phyloP scores from a whole-genome alignment of 64 coral and sea anemone species.

The Pocillopora damicornis region DNA sequence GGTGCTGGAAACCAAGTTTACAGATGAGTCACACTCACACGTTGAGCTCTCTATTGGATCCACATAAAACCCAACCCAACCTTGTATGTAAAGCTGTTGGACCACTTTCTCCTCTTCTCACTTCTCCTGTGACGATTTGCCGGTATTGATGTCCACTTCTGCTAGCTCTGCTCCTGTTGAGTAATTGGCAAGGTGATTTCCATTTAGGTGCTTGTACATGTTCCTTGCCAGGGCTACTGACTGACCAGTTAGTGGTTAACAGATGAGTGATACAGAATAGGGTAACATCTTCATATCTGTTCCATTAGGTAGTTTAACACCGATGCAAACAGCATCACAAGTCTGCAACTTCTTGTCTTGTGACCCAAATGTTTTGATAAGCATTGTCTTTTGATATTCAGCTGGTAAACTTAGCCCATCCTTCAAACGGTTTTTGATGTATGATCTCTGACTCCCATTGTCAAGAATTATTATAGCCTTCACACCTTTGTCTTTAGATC shows the following conservation, averaged over 20 bases:
- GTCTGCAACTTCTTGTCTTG: background rate
- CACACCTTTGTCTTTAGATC: no score
- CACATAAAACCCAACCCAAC: slow-evolving; percentile 21
- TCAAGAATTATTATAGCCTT: no score
- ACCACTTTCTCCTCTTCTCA: background rate
- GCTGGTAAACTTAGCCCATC: no score
- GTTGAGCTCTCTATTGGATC: slow-evolving; percentile 10
- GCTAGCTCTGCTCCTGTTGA: background rate
- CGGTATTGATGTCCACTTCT: slow-evolving; percentile 10
- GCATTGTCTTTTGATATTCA: no score
- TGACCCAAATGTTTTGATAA: slow-evolving; percentile 38
- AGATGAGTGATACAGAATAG: no score
- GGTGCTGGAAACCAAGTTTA: slow-evolving; percentile 30
- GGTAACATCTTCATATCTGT: background rate
- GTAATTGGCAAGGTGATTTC: background rate
- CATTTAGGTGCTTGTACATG: background rate
- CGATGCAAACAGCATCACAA: background rate
- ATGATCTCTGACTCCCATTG: no score
- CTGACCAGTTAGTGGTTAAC: background rate
- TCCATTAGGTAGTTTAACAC: no score
- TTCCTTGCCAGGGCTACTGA: background rate
- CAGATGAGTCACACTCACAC: background rate
- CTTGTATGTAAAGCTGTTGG: no score
- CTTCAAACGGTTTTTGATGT: no score
- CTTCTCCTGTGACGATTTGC: no score